Evolutionary conservation across 2,113 vertebrate species (phyloP), one percentile per base, ranked within the genome.

Genomic region (Manacus vitellinus): DNA sequence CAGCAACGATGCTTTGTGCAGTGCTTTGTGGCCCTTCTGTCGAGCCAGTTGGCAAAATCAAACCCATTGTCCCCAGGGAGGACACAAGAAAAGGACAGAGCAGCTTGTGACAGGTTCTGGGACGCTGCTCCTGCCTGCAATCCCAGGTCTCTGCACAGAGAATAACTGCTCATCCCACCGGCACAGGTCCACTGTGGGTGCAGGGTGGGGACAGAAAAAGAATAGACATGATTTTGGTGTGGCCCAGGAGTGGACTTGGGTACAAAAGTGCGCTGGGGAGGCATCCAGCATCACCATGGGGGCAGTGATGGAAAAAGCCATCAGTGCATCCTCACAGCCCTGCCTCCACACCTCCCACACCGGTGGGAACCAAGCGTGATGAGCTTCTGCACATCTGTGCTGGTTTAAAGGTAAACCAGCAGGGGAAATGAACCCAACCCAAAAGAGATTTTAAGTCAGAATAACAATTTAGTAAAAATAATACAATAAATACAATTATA

Each of bases 131-230:
- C 68, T 82, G 77, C 19, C 35, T n/a, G 58, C 43, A 62, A 1
- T 9, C 41, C 10, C 41, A 47, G 37, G 17, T 56, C 30, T 16
- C 72, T 56, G 65, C 28, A 13, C 0, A 0, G 27, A 5, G n/a
- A 22, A n/a, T 15, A 62, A 31, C 39, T 67, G 24, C 54, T 44
- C 41, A 61, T 24, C 18, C 25, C 54, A 55, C 20, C 30, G 17
- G 8, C 47, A 49, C n/a, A 49, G 30, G 9, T 17, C 27, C 20
- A 2, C 6, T 41, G 30, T 2, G 43, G 13, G 6, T 31, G 15
- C 31, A 39, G 62, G 19, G 20, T 68, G 27, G 16, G n/a, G 22
- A 41, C 31, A 80, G 46, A 24, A 52, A 1, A 59, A 20, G 33
- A 27, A 30, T 9, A 31, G 9, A 39, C 18, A 3, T 4, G 37